phyloP scores from a whole-genome alignment of 2,888 invertebrate species.

The Andrena camellia region DNA sequence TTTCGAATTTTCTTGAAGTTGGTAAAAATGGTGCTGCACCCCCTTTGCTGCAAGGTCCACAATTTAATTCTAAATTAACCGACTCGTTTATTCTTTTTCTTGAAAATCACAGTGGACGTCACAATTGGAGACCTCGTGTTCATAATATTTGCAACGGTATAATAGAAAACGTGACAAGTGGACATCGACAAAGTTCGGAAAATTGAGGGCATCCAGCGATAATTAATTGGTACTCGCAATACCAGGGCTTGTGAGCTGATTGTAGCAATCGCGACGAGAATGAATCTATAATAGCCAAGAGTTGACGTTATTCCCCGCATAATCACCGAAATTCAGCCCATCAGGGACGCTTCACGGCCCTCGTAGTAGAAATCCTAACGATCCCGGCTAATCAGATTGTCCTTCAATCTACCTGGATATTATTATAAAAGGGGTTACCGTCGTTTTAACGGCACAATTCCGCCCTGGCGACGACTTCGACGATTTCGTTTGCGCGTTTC shows the following conservation, averaged over 20 bases:
- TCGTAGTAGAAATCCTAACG: constrained; percentile 42
- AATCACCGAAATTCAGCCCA: constrained; percentile 51
- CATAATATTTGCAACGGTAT: no score
- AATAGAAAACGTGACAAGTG: no score
- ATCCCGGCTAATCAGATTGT: constrained; percentile 75
- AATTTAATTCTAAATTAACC: no score
- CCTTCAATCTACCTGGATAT: constrained; percentile 75
- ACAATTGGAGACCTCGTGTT: no score
- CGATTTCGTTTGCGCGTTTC: constrained; percentile 45
- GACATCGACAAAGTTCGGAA: background rate
- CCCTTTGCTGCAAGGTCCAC: no score
- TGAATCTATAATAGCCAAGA: constrained; percentile 44
- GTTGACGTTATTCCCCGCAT: constrained; percentile 37
- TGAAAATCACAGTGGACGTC: no score
- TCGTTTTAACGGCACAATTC: constrained; percentile 55
- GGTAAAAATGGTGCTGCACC: no score
- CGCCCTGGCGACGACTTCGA: constrained; percentile 41
- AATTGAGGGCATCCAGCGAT: background rate
- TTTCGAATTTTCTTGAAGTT: no score
- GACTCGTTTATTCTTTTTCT: no score
- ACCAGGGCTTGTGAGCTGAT: constrained; percentile 9
- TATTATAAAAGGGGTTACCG: constrained; percentile 71
- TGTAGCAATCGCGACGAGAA: constrained; percentile 36
- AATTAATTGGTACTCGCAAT: background rate
- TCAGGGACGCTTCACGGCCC: constrained; percentile 8